phyloP scores from a whole-genome alignment of 2,113 vertebrate species.

The Silurus glanis region DNA sequence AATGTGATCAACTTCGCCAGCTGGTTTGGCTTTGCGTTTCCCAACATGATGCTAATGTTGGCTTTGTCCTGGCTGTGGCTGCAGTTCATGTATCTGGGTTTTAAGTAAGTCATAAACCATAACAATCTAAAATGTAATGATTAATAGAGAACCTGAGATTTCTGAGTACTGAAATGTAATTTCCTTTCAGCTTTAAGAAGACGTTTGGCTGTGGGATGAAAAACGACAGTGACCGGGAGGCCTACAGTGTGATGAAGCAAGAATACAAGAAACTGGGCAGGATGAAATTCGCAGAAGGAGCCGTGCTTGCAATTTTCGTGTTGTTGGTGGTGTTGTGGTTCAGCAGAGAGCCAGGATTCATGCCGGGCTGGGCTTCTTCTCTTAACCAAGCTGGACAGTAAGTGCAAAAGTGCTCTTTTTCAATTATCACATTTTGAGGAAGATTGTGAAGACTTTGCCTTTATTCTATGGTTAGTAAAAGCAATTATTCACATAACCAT shows the following conservation, averaged over 20 bases:
- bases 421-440: background rate
- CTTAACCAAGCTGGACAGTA: slow-evolving; percentile 71
- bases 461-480: background rate
- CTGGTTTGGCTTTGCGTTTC: slow-evolving; percentile 90
- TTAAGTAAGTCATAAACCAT: slow-evolving; percentile 77
- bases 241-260: slow-evolving; percentile 71
- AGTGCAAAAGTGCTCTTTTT: slow-evolving; percentile 55
- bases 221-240: slow-evolving; percentile 62
- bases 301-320: slow-evolving; percentile 74
- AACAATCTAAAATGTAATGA: background rate
- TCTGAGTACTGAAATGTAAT: background rate
- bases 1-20: slow-evolving; percentile 87
- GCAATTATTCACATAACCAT: background rate
- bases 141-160: background rate
- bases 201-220: slow-evolving; percentile 75
- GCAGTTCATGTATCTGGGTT: slow-evolving; percentile 82
- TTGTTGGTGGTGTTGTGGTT: slow-evolving; percentile 87
- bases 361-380: slow-evolving; percentile 80
- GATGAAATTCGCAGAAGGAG: slow-evolving; percentile 80
- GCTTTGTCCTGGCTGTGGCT: slow-evolving; percentile 83
- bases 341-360: slow-evolving; percentile 88
- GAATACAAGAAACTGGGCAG: slow-evolving; percentile 78
- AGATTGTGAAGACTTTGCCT: background rate
- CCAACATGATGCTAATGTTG: slow-evolving; percentile 81
- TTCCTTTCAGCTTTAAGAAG: slow-evolving; percentile 73